Base-by-base conservation (phyloP, 1,140 invertebrate species). In the Berghia stephanieae region DNA sequence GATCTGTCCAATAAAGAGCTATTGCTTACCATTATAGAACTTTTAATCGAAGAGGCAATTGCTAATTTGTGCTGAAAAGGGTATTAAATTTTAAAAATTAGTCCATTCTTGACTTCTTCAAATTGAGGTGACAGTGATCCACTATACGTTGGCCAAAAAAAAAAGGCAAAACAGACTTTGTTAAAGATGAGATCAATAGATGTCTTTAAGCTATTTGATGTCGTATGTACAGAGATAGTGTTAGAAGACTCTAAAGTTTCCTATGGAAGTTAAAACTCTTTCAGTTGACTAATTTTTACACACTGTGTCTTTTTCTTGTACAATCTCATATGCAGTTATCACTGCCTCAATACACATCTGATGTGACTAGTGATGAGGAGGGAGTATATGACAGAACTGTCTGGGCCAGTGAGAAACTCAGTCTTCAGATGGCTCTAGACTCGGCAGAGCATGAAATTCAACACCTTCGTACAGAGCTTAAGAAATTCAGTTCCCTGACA, bases 321-420 rank as follows among this genome's bases (percentile, higher is more conserved):
- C n/a, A n/a, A n/a, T n/a, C n/a, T n/a, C n/a, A n/a, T n/a, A n/a
- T n/a, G n/a, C 57, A 76, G 74, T 34, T 31, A 60, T 40, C 27
- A 31, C 67, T 78, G 36, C 72, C 70, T 57, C 80, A 72, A 55
- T 74, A 78, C 42, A 42, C 57, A 24, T 80, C 79, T n/a, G 79
- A 80, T 34, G 70, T n/a, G 43, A 60, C 70, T 1, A 74, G 75
- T 57, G 76, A 76, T 3, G 80, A 81, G 31, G 78, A 79, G 18
- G 55, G 75, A 31, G 68, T 80, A 8, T 79, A 83, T 42, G 87
- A 89, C 46, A 78, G 87, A 52, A 84, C 84, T 13, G 73, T 83
- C 5, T 89, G 88, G 88, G 84, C 87, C 60, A 84, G 85, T 79
- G 88, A 90, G 76, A 80, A 86, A 71, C 80, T 86, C 13, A 81